Evolutionary conservation across 2,888 invertebrate genomes (phyloP).

Genomic region (Morpho helenor): DNA sequence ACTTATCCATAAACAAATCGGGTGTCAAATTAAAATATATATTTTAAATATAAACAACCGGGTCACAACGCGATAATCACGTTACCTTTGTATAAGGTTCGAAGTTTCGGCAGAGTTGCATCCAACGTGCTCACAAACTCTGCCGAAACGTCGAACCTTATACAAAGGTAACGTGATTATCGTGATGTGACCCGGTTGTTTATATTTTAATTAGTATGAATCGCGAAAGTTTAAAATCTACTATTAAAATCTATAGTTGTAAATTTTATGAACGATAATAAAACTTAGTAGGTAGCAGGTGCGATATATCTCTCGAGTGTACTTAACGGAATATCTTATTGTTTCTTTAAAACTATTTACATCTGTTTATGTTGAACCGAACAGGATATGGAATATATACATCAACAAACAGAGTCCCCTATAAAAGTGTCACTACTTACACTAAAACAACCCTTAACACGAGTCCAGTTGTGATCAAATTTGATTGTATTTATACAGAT

Average conservation of each 20-base stretch:
- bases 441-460: constrained; percentile 12
- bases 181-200: too few species aligned
- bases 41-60: too few species aligned
- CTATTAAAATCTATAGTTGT: not conserved
- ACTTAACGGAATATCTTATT: constrained; percentile 12
- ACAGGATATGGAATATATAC: constrained; percentile 17
- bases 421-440: constrained; percentile 5
- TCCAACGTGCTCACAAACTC: too few species aligned
- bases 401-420: constrained; percentile 14
- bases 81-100: too few species aligned
- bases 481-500: not conserved
- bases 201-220: too few species aligned
- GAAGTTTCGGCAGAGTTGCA: too few species aligned
- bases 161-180: too few species aligned
- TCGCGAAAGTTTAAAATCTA: too few species aligned
- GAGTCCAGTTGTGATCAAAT: not conserved
- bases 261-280: not conserved
- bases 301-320: constrained; percentile 11
- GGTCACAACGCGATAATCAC: too few species aligned
- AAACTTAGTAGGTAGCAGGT: constrained; percentile 12
- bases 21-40: too few species aligned
- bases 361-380: constrained; percentile 14
- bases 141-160: too few species aligned
- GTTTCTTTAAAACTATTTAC: constrained; percentile 22
- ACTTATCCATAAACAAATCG: too few species aligned